These are phyloP conservation scores for Corapipo altera DNA, from an alignment of 2,113 vertebrate genomes.

Conservation along the genomic window DNA sequence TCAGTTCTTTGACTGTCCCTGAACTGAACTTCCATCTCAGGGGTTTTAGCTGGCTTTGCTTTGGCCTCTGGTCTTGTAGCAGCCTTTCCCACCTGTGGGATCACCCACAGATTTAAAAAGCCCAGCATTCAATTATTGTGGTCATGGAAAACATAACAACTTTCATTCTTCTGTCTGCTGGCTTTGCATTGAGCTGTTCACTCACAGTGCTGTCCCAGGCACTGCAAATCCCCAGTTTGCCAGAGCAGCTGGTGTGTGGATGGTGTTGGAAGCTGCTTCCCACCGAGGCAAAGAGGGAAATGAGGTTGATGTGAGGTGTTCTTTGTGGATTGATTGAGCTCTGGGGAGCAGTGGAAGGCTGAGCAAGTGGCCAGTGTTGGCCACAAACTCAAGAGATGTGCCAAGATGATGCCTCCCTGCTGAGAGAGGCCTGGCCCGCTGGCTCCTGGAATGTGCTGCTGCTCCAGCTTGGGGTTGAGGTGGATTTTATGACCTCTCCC, in stretches of 20 bases:
- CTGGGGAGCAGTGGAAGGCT: neutral
- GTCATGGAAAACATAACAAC: neutral
- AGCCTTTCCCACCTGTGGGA: neutral
- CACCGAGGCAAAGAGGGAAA: neutral
- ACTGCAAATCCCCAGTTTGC: neutral
- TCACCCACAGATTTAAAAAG: neutral
- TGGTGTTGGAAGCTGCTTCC: neutral
- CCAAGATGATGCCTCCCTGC: neutral
- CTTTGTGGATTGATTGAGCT: neutral
- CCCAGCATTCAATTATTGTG: neutral
- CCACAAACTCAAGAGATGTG: neutral
- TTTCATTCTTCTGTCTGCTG: neutral
- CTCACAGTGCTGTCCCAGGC: neutral
- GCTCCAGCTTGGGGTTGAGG: neutral
- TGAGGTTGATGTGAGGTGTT: neutral
- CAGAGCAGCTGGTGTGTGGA: neutral
- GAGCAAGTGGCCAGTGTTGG: neutral
- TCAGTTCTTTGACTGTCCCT: neutral
- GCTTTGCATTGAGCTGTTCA: neutral
- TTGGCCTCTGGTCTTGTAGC: neutral
- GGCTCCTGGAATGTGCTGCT: neutral
- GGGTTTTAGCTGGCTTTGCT: neutral
- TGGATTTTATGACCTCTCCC: conserved; percentile 45
- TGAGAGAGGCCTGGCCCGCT: neutral
- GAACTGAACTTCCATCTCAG: neutral